Evolutionary conservation across 2,888 invertebrate genomes (phyloP).

Genomic region (Andrena praecox): DNA sequence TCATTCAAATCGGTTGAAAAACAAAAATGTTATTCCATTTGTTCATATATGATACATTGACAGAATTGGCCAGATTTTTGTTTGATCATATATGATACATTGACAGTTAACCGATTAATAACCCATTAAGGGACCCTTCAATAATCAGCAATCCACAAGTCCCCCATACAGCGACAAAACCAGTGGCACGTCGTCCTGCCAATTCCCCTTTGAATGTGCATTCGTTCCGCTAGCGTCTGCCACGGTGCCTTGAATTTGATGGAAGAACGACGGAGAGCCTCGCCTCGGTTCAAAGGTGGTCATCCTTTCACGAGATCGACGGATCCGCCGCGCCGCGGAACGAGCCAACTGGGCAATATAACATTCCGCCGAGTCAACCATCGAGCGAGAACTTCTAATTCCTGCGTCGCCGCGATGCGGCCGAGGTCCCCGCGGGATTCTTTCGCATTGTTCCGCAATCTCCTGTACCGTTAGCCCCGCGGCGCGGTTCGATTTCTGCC

Average conservation of each 20-base stretch:
- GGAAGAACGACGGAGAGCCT: background rate
- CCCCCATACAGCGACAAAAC: too few relatives aligned
- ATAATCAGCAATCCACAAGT: too few relatives aligned
- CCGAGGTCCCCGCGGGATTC: slow-evolving; percentile 25
- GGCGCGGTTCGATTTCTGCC: slow-evolving; percentile 43
- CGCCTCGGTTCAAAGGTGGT: background rate
- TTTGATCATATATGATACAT: too few relatives aligned
- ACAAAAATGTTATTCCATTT: too few relatives aligned
- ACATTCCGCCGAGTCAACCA: slow-evolving; percentile 18
- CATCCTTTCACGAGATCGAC: background rate
- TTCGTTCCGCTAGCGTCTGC: background rate
- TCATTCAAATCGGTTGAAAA: too few relatives aligned
- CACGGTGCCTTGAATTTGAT: background rate
- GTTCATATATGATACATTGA: too few relatives aligned
- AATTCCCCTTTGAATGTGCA: too few relatives aligned
- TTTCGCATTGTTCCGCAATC: slow-evolving; percentile 61
- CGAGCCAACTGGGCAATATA: slow-evolving; percentile 17
- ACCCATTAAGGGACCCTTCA: too few relatives aligned
- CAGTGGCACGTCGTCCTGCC: too few relatives aligned
- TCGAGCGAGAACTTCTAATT: slow-evolving; percentile 30
- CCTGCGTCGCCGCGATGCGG: background rate
- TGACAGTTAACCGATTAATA: too few relatives aligned
- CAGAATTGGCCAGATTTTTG: too few relatives aligned
- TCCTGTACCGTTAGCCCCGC: slow-evolving; percentile 58
- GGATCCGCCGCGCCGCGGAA: background rate